phyloP scores from a whole-genome alignment of 2,113 vertebrate genomes.

The Puffinus mauretanicus region DNA sequence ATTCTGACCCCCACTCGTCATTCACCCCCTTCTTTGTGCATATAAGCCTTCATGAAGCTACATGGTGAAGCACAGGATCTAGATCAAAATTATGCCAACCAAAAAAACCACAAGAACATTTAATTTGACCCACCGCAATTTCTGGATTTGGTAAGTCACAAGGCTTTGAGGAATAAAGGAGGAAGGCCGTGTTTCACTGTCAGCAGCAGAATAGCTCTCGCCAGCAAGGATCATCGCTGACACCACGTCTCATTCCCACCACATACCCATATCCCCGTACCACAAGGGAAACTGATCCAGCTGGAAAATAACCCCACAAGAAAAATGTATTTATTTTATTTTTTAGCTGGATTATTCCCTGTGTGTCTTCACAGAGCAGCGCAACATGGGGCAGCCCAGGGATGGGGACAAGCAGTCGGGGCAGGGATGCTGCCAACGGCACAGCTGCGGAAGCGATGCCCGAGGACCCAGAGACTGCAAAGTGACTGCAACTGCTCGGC shows the following conservation, averaged over 20 bases:
- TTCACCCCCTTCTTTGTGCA: neutral
- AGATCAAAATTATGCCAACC: neutral
- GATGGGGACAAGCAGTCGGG: neutral
- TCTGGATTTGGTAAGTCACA: neutral
- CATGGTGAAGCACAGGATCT: neutral
- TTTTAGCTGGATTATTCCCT: neutral
- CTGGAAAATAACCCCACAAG: neutral
- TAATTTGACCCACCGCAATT: neutral
- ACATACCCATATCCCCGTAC: fast-evolving
- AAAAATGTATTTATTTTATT: neutral
- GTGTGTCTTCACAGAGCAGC: neutral
- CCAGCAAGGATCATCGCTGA: neutral
- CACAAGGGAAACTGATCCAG: fast-evolving
- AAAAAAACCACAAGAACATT: neutral
- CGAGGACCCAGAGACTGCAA: fast-evolving
- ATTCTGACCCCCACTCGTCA: neutral
- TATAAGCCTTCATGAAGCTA: neutral
- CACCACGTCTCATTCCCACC: neutral
- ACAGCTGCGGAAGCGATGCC: fast-evolving
- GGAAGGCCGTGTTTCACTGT: neutral
- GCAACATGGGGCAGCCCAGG: neutral
- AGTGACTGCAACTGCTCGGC: neutral
- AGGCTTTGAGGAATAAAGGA: neutral
- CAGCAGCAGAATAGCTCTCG: neutral
- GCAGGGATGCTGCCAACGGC: neutral